Base-by-base conservation (phyloP, 2,797 vertebrate genomes). In the Chaetophractus vellerosus region DNA sequence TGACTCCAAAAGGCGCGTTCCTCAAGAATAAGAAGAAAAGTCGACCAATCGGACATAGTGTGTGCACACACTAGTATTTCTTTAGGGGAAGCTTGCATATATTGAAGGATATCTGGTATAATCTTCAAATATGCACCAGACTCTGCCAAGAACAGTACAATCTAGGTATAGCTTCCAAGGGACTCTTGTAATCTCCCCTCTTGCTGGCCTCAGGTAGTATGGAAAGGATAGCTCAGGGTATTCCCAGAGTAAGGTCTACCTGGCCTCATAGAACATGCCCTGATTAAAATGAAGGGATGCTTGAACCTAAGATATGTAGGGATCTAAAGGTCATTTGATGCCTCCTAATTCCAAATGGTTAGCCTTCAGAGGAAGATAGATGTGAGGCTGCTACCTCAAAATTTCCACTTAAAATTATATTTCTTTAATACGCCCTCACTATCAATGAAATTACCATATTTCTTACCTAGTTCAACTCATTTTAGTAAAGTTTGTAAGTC, bases 101-200 rank as follows among this genome's bases (percentile, higher is more conserved):
- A 79, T 91, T 83, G 90, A 94, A 96, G 26, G 18, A 48, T 86
- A 75, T 18, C 41, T 74, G 33, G 36, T 59, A 75, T 48, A 63
- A 31, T 89, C 72, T 92, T 88, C 50, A 84, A 55, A 94, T 84
- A 78, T 52, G 23, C 33, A 92, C 45, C 28, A 71, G 63, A 55
- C 36, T 92, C 79, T 66, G 71, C 76, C 36, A 84, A 59, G 36
- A 41, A 74, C 50, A 50, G 38, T 66, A 63, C 1, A 63, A 10
- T 11, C 33, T 36, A 84, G 45, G 24, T 4, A 69, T 24, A 84
- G 38, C 14, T 88, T 19, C 79, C 26, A 63, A 89, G 48, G 45
- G 19, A 80, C 16, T 64, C 48, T 90, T 36, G 0, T 86, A 41
- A 91, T 83, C 45, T 95, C 23, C 87, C 18, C 19, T 6, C 66